phyloP scores from a whole-genome alignment of 2,888 invertebrate species.

The Listrodromus nycthemerus region DNA sequence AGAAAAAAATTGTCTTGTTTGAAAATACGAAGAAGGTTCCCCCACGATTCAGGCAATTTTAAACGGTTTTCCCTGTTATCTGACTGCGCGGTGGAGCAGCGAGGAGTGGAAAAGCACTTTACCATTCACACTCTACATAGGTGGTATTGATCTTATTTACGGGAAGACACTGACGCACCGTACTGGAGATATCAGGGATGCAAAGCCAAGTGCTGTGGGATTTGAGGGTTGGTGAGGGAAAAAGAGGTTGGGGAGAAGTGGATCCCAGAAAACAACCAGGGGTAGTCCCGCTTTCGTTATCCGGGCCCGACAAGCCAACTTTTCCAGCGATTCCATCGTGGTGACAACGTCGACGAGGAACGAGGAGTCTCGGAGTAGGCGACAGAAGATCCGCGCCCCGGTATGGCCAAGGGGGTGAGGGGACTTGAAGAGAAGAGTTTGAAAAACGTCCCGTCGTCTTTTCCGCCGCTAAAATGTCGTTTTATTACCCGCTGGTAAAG shows the following conservation, averaged over 20 bases:
- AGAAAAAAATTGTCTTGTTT: slow-evolving; percentile 30
- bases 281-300: slow-evolving; percentile 67
- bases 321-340: slow-evolving; percentile 42
- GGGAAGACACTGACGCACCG: slow-evolving; percentile 18
- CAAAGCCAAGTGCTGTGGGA: slow-evolving; percentile 51
- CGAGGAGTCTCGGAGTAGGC: slow-evolving; percentile 35
- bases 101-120: slow-evolving; percentile 6
- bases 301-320: slow-evolving; percentile 56
- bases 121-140: slow-evolving; percentile 25
- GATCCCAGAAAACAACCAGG: slow-evolving; percentile 24
- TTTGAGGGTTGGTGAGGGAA: slow-evolving; percentile 43
- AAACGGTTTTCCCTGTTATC: background rate
- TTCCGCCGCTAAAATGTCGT: slow-evolving; percentile 78
- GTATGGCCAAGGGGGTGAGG: slow-evolving; percentile 22
- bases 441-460: slow-evolving; percentile 79
- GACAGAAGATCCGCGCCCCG: slow-evolving; percentile 44
- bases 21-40: slow-evolving; percentile 20
- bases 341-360: slow-evolving; percentile 21
- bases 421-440: slow-evolving; percentile 71
- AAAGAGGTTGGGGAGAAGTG: slow-evolving; percentile 20
- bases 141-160: slow-evolving; percentile 46
- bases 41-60: slow-evolving; percentile 11
- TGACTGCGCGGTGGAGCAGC: background rate
- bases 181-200: slow-evolving; percentile 42
- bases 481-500: slow-evolving; percentile 79